Evolutionary conservation across 1,140 invertebrate species (phyloP), one percentile per base, ranked within the genome.

Genomic region (Goniozus legneri): DNA sequence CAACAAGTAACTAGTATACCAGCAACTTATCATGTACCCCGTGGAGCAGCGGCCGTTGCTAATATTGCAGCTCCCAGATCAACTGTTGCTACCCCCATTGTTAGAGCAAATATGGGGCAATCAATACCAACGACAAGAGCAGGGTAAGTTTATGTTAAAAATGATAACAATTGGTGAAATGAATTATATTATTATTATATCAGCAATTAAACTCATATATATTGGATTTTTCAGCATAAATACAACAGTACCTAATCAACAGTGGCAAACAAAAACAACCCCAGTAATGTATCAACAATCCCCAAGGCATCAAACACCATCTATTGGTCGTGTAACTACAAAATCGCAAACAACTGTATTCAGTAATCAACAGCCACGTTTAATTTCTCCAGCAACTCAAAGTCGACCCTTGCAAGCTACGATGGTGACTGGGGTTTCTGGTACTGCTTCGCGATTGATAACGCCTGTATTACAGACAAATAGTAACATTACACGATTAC

Each of bases 51-150:
- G 19, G 68, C 75, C 20, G 76, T 78, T 30, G 73, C 76, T 16
- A 76, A 77, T 55, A 77, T 78, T 45, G 61, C 75, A 39, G 73
- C 67, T 13, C 69, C 75, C 10, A 63, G 75, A 51, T 69, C 69
- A 7, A 64, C 73, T 12, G 65, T 77, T 37, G 74, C 75, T 16
- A 77, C 75, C 43, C 73, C 75, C n/a, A 76, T 75, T 32, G 56
- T 73, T 32, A 58, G 73, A 44, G 61, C 62, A 8, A 62, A 60
- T 43, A 46, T 62, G 20, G 55, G 55, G 30, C 58, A 65, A 40
- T 21, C 56, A 22, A 39, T 60, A 21, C 45, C 51, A 32, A 50
- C 40, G 19, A 61, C 57, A 32, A 61, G 58, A 50, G n/a, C 57
- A 27, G 42, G 56, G 49, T 57, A 51, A 18, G 8, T 27, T 27